phyloP scores from a whole-genome alignment of 1,140 invertebrate species.

The Amyelois transitella region DNA sequence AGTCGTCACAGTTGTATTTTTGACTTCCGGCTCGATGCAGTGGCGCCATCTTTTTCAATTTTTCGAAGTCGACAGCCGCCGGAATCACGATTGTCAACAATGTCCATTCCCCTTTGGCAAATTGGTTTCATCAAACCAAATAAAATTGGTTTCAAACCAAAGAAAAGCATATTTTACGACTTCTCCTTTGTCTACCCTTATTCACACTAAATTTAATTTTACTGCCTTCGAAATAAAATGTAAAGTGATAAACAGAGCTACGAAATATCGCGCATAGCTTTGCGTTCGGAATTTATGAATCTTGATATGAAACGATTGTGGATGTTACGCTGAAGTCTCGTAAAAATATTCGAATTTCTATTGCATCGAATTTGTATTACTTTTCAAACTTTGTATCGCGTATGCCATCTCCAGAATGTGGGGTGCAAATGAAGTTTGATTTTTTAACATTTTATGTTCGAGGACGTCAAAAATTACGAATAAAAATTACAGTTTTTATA shows the following conservation, averaged over 20 bases:
- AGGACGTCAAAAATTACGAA: no score
- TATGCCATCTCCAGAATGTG: neutral
- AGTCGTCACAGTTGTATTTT: no score
- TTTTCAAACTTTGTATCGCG: neutral
- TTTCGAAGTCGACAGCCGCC: no score
- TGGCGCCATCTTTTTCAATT: no score
- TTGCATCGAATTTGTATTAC: neutral
- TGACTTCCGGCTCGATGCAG: no score
- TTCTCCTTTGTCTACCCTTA: neutral
- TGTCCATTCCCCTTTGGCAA: no score
- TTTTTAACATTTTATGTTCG: neutral
- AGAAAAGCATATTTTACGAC: no score
- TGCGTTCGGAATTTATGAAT: neutral
- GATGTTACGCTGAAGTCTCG: neutral
- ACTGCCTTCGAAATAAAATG: neutral
- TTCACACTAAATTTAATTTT: neutral
- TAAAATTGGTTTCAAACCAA: no score
- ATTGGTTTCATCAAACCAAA: no score
- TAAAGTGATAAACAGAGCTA: neutral
- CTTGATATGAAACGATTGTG: neutral
- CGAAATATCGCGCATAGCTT: neutral
- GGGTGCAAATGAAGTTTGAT: neutral
- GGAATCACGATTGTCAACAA: no score
- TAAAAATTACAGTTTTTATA: no score
- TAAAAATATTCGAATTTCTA: neutral